These are phyloP conservation scores for Callaeas wilsoni DNA, from an alignment of 2,113 vertebrate genomes.

Conservation along the genomic window DNA sequence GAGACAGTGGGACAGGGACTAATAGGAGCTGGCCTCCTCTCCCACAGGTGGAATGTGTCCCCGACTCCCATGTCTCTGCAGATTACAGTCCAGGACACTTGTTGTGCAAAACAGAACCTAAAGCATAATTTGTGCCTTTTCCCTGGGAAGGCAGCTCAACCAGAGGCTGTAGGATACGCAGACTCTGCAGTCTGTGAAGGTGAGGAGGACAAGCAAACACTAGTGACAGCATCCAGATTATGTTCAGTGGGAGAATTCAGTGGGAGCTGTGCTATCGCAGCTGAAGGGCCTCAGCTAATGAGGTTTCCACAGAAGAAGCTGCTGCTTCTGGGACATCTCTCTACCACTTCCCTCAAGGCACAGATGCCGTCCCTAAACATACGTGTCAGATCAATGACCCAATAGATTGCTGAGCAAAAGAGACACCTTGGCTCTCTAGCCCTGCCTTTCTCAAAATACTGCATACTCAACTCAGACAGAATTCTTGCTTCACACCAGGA, in stretches of 20 bases:
- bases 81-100: background rate
- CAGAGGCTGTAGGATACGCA: background rate
- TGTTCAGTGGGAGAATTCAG: background rate
- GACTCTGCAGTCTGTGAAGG: background rate
- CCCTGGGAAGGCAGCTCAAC: background rate
- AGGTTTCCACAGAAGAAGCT: background rate
- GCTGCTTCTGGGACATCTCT: background rate
- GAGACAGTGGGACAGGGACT: background rate
- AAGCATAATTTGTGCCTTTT: background rate
- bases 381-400: background rate
- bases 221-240: background rate
- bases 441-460: background rate
- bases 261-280: background rate
- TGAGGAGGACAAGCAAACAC: background rate
- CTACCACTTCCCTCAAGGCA: background rate
- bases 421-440: background rate
- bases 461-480: background rate
- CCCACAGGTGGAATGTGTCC: background rate
- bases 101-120: background rate
- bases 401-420: background rate
- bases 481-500: background rate
- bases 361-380: background rate
- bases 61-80: rapidly evolving
- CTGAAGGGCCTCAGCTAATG: background rate
- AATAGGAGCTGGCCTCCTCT: background rate